A percentile compares a stretch with the other conserved stretches of the same genome.
These are phyloP conservation scores for Aphis craccivora DNA, from an alignment of 1,140 invertebrate species.

Conservation along the genomic window DNA sequence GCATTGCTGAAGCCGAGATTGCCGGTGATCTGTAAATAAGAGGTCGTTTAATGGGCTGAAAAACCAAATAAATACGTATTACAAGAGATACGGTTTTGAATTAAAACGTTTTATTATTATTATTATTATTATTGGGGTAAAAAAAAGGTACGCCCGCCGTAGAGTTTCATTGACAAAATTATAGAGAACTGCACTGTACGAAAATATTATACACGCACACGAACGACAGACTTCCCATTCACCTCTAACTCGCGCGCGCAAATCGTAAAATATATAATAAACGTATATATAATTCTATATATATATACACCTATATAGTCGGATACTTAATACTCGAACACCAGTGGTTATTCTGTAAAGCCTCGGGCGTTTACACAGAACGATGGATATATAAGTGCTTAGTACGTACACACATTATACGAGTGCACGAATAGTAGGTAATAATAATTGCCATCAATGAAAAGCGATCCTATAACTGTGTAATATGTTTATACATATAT, in stretches of 20 bases:
- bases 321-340: background rate
- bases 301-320: background rate
- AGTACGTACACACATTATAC: background rate
- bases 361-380: background rate
- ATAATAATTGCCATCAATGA: slow-evolving; percentile 12
- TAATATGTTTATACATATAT: background rate
- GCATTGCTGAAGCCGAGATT: background rate
- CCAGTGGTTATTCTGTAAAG: background rate
- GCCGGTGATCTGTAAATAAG: background rate
- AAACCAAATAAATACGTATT: background rate
- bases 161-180: slow-evolving; percentile 57
- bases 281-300: background rate
- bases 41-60: slow-evolving; percentile 23
- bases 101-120: slow-evolving; percentile 51
- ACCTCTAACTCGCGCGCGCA: background rate
- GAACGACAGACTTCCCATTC: slow-evolving; percentile 12
- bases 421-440: background rate
- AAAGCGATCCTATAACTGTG: background rate
- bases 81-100: slow-evolving; percentile 5
- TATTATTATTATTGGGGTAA: slow-evolving; percentile 15
- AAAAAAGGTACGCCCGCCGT: background rate
- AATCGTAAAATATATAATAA: slow-evolving; percentile 15
- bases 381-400: background rate
- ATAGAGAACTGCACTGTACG: slow-evolving; percentile 31
- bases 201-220: background rate